Percentiles rank a stretch among this genome's conserved stretches.
phyloP scores from a whole-genome alignment of 1,140 invertebrate genomes.

The Ips nitidus region DNA sequence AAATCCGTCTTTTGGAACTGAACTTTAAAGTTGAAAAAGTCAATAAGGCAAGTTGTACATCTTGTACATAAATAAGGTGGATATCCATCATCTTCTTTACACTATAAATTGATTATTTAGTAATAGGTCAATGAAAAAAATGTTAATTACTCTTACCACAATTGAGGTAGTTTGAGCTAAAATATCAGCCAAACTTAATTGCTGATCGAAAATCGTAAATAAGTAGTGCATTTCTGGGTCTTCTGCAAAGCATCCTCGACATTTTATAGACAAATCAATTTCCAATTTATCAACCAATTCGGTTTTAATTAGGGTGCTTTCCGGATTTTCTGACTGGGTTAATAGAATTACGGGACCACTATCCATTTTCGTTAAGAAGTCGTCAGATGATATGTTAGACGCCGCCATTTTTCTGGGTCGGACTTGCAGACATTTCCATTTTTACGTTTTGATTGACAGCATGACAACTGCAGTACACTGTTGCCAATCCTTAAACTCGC shows the following conservation, averaged over 20 bases:
- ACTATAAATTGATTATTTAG: slow-evolving; percentile 26
- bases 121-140: not conserved
- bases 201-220: slow-evolving; percentile 20
- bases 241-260: slow-evolving; percentile 26
- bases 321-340: not conserved
- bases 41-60: slow-evolving; percentile 36
- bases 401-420: slow-evolving; percentile 30
- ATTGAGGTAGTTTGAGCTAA: slow-evolving; percentile 15
- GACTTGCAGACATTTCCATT: slow-evolving; percentile 24
- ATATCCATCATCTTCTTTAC: slow-evolving; percentile 38
- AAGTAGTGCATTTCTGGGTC: slow-evolving; percentile 32
- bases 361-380: slow-evolving; percentile 19
- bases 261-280: slow-evolving; percentile 26
- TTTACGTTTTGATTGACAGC: not conserved
- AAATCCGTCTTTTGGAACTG: slow-evolving; percentile 39
- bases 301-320: slow-evolving; percentile 6
- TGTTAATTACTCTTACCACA: slow-evolving; percentile 8
- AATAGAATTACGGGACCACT: not conserved
- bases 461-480: too few relatives aligned
- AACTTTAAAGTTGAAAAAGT: slow-evolving; percentile 42
- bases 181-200: slow-evolving; percentile 33
- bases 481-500: too few relatives aligned
- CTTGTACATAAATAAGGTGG: slow-evolving; percentile 40
- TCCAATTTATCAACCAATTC: slow-evolving; percentile 14
- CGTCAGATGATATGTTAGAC: slow-evolving; percentile 26